phyloP scores from a whole-genome alignment of 2,888 invertebrate species.

The Helicoverpa assulta region DNA sequence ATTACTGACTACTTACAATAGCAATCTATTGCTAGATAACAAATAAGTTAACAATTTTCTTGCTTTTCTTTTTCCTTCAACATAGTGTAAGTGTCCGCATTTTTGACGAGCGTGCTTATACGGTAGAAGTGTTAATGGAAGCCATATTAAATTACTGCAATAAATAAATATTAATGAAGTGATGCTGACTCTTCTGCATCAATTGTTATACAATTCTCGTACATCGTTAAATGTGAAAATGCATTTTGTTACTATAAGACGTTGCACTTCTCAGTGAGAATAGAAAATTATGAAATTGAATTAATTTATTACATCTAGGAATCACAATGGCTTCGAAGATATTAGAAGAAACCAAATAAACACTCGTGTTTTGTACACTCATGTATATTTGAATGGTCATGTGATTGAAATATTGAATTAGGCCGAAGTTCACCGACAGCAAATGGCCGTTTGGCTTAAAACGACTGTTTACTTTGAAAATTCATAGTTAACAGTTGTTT shows the following conservation, averaged over 20 bases:
- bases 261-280: conserved; percentile 16
- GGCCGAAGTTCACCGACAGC: too few relatives aligned
- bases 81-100: conserved; percentile 12
- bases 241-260: conserved; percentile 21
- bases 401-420: conserved; percentile 50
- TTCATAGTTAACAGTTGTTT: too few relatives aligned
- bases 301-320: conserved; percentile 43
- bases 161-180: conserved; percentile 12
- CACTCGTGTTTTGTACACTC: conserved; percentile 10
- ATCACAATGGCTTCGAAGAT: conserved; percentile 38
- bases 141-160: conserved; percentile 19
- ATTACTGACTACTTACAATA: conserved; percentile 36
- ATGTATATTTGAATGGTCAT: conserved; percentile 36
- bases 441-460: too few relatives aligned
- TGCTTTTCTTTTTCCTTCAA: conserved; percentile 22
- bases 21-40: conserved; percentile 33
- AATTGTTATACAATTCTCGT: conserved; percentile 9
- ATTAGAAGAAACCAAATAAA: conserved; percentile 20
- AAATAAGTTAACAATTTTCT: conserved; percentile 17
- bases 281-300: conserved; percentile 31
- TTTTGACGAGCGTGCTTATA: conserved; percentile 29
- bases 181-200: conserved; percentile 30
- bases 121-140: conserved; percentile 39
- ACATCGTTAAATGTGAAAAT: conserved; percentile 15
- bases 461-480: too few relatives aligned